phyloP scores from a whole-genome alignment of 64 coral and sea anemone species.

The Anthopleura sola region DNA sequence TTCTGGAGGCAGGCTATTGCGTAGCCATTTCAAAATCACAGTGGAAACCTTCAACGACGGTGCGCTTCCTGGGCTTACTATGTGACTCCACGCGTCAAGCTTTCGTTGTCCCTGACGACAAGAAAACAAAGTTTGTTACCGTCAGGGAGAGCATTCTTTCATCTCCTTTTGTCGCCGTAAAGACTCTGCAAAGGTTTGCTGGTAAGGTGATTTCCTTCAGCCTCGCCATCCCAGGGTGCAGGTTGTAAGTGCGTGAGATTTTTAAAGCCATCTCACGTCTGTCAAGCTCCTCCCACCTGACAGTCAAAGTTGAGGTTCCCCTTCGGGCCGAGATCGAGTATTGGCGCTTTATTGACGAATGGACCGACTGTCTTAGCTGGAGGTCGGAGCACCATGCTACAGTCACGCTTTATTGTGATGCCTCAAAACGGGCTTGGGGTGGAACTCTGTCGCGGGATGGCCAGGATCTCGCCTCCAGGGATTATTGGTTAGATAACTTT shows the following conservation, averaged over 20 bases:
- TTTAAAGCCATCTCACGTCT: constrained; percentile 27
- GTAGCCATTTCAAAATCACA: background rate
- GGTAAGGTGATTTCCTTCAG: constrained; percentile 26
- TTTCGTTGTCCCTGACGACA: constrained; percentile 15
- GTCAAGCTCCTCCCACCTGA: background rate
- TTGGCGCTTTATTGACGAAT: constrained; percentile 42
- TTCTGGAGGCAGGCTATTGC: background rate
- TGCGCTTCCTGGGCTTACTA: constrained; percentile 15
- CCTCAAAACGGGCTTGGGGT: background rate
- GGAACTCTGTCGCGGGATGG: background rate
- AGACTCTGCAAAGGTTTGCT: constrained; percentile 16
- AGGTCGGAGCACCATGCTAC: constrained; percentile 13
- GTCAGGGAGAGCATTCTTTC: background rate
- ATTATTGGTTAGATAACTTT: constrained; percentile 23
- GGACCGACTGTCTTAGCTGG: constrained; percentile 31
- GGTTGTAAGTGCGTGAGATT: constrained; percentile 11
- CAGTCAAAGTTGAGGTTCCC: background rate
- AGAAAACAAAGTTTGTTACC: background rate
- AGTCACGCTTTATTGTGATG: constrained; percentile 5
- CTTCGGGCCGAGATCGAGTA: constrained; percentile 8
- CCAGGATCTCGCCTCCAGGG: background rate
- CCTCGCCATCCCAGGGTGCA: constrained; percentile 27
- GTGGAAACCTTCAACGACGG: background rate
- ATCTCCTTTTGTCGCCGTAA: background rate
- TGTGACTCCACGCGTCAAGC: constrained; percentile 14